Evolutionary conservation across 2,113 vertebrate genomes (phyloP).

Genomic region (Numida meleagris): DNA sequence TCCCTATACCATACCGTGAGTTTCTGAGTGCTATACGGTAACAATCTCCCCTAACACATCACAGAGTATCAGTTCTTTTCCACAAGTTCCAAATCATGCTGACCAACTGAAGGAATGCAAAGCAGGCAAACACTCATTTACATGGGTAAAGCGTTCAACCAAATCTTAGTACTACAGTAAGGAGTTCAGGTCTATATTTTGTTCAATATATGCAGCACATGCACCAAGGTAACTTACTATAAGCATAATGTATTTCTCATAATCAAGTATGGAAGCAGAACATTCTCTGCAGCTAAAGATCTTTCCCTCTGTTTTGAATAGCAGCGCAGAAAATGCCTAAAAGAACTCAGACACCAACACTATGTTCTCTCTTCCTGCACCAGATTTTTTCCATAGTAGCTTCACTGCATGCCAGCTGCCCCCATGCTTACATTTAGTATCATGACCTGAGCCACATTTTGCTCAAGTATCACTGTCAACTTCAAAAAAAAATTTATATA

Average conservation of each 20-base stretch:
- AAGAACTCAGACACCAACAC: neutral
- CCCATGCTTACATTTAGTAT: neutral
- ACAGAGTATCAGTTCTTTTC: neutral
- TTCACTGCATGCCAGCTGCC: neutral
- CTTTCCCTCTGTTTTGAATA: neutral
- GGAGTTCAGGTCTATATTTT: neutral
- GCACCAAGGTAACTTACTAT: neutral
- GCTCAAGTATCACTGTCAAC: neutral
- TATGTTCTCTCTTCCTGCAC: neutral
- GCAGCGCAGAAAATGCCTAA: fast-evolving
- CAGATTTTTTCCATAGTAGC: neutral
- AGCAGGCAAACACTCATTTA: neutral
- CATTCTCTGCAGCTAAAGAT: neutral
- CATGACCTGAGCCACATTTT: neutral
- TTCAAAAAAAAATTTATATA: too few species aligned
- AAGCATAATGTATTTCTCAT: neutral
- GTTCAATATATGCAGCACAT: fast-evolving
- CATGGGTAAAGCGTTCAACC: neutral
- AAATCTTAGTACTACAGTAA: neutral
- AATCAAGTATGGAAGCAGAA: neutral
- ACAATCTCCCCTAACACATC: neutral
- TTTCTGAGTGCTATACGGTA: neutral
- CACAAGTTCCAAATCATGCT: neutral
- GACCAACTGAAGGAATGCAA: neutral
- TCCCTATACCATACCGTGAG: neutral